Base-by-base conservation (phyloP, 2,113 vertebrate species). In the Mohoua ochrocephala region DNA sequence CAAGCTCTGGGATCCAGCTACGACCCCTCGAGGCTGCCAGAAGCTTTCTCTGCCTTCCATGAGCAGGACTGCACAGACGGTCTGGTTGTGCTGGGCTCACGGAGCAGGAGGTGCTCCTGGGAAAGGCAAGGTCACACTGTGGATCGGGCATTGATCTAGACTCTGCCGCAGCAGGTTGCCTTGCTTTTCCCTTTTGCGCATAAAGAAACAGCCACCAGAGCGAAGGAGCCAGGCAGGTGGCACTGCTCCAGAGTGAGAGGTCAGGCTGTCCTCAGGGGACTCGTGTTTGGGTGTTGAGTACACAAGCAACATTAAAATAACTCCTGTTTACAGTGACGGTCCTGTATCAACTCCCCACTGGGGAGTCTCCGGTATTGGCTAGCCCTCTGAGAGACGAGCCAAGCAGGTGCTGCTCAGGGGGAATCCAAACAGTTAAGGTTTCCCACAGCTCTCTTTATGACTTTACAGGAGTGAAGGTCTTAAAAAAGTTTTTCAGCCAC, bases 81-180 rank as follows among this genome's bases (percentile, higher is more conserved):
- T 6, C 44, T 50, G 16, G 19, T n/a, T 54, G 22, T 82, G 60
- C 45, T 5, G 15, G 41, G 14, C 27, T 69, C 23, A 7, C 1
- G 3, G 61, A 23, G 47, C 0, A 3, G 20, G 37, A 70, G 30
- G 45, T 49, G 14, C 70, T 74, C 2, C 60, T 31, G 23, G 61
- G 27, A 49, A 67, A 27, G 56, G 45, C 9, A 70, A 81, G 59
- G 75, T 45, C 61, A 61, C 6, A 3, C 23, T 35, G 59, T 27
- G 15, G 70, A 35, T 10, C 0, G 0, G 64, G 26, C 44, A 11
- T 5, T 3, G 1, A 23, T 17, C 74, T 50, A 39, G 35, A 9
- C 41, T 30, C 44, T 35, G 22, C 26, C 4, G 0, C 61, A n/a
- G 33, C 33, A 39, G 18, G 11, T 6, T 23, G 49, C 52, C 37